These are phyloP conservation scores for Sparidentex hasta DNA, from an alignment of 2,797 vertebrate species.

Conservation along the genomic window DNA sequence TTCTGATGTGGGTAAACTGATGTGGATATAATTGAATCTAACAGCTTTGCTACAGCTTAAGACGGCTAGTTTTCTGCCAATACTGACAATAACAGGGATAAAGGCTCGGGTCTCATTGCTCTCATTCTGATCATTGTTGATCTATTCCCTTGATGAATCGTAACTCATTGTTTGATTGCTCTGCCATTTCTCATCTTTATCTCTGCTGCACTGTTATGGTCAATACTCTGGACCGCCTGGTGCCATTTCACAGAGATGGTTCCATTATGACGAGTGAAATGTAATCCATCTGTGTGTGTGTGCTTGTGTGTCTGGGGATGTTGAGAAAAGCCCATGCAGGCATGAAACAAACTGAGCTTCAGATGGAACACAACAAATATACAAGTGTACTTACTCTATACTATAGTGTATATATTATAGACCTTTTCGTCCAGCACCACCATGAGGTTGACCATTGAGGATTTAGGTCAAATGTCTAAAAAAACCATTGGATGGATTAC, in stretches of 20 bases:
- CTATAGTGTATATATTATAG: no score
- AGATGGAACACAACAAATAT: constrained; percentile 27
- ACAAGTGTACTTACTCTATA: background rate
- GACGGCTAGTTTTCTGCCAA: constrained; percentile 38
- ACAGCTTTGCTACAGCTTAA: constrained; percentile 42
- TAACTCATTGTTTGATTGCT: constrained; percentile 70
- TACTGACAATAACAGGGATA: constrained; percentile 44
- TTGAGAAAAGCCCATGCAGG: constrained; percentile 21
- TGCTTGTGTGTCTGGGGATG: constrained; percentile 15
- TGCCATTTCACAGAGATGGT: constrained; percentile 70
- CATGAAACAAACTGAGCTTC: constrained; percentile 38
- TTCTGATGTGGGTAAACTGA: constrained; percentile 31
- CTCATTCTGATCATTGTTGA: constrained; percentile 62
- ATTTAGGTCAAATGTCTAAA: background rate
- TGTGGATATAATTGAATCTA: constrained; percentile 53
- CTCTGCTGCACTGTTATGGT: constrained; percentile 60
- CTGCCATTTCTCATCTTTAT: constrained; percentile 74
- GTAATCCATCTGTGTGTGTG: constrained; percentile 50
- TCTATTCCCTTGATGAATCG: constrained; percentile 66
- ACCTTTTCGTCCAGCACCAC: background rate
- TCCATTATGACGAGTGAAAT: constrained; percentile 69
- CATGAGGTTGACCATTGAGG: background rate
- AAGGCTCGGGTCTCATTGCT: constrained; percentile 38
- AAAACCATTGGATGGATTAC: background rate
- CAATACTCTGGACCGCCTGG: constrained; percentile 64